A percentile compares a stretch with the other conserved stretches of the same genome.
Conservation (phyloP, 2,888 invertebrate genomes). For the Tanypteryx hageni region DNA sequence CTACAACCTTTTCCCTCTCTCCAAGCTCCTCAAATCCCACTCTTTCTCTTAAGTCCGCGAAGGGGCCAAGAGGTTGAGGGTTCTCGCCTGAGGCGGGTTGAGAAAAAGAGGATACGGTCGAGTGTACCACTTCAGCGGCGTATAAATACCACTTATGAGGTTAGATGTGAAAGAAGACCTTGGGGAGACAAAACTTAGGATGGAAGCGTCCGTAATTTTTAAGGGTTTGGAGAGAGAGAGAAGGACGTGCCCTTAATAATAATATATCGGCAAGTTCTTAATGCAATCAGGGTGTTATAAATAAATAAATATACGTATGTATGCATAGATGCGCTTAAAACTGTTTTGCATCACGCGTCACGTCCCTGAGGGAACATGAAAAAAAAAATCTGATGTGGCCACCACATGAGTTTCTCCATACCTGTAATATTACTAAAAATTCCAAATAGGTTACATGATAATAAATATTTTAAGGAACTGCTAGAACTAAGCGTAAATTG, state of each 20-base stretch:
- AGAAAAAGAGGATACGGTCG: not conserved
- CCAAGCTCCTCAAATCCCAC: too few species aligned
- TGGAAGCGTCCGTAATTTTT: not conserved
- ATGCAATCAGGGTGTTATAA: too few species aligned
- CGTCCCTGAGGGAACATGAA: too few species aligned
- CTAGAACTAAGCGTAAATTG: too few species aligned
- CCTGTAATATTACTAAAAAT: too few species aligned
- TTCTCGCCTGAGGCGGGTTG: not conserved
- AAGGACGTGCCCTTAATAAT: not conserved
- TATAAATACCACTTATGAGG: conserved; percentile 31
- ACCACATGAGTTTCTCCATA: too few species aligned
- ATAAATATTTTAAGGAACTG: too few species aligned
- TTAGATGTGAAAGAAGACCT: not conserved
- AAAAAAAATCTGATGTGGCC: too few species aligned
- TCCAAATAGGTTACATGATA: too few species aligned
- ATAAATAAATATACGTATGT: too few species aligned
- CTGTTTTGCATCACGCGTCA: too few species aligned
- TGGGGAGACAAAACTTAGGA: not conserved
- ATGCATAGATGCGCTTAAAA: too few species aligned
- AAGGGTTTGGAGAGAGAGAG: not conserved
- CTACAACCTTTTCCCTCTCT: not conserved
- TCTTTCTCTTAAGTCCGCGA: not conserved
- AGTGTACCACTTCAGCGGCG: not conserved
- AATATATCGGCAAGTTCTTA: not conserved
- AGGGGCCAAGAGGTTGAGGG: not conserved